Evolutionary conservation across 2,888 invertebrate species (phyloP), one percentile per base, ranked within the genome.

Genomic region (Crocallis elinguaria): DNA sequence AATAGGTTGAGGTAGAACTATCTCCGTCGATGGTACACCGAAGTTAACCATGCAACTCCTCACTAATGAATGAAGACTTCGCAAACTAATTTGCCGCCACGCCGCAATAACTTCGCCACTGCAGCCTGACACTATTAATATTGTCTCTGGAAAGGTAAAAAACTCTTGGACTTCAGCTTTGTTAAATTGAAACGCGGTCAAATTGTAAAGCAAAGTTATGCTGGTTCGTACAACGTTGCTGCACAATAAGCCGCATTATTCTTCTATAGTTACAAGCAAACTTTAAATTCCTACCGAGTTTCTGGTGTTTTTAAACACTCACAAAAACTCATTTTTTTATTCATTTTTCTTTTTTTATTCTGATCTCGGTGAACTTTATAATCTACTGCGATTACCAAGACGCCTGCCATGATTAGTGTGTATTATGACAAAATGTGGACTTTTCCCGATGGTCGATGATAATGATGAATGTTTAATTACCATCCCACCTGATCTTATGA

Each of bases 21-120:
- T 58, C 52, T 51, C 51, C 52, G 55, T 52, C 48, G 48, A 56
- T 54, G 57, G 37, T 56, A 61, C 66, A 67, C 69, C 73, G 70
- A 79, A 82, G 71, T 82, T 76, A 70, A 70, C 76, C 77, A 70
- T 73, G 71, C 70, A 77, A 82, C 75, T 80, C 77, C 64, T 68
- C 62, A 67, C 69, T 81, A 83, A 81, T 82, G 77, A 82, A 84
- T 82, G 77, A 79, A 79, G 78, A 78, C 78, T 84, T 82, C 64
- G 65, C 71, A 57, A 79, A 84, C 77, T 81, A 82, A 84, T 84
- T 84, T 80, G 75, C 74, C 73, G 70, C 67, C 66, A 62, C 64
- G 60, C 77, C 78, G 70, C 80, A 79, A 75, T 49, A 57, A 57
- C 55, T 60, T 53, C 38, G 33, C 71, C 71, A 67, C 66, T 60